phyloP scores from a whole-genome alignment of 2,113 vertebrate genomes.

The Pandion haliaetus region DNA sequence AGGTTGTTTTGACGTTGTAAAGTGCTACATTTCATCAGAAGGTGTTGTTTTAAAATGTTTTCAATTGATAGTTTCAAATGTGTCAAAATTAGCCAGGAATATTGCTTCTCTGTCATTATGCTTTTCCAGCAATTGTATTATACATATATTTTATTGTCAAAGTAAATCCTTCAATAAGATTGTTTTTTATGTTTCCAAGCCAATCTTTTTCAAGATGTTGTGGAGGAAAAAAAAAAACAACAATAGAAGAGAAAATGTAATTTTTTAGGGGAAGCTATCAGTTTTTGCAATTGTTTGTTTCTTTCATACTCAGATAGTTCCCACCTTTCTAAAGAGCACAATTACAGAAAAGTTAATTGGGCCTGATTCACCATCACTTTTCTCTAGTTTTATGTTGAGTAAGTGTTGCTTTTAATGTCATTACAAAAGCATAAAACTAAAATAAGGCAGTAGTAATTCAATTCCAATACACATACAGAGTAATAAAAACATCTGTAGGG shows the following conservation, averaged over 20 bases:
- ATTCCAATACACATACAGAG: background rate
- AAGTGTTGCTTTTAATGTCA: conserved; percentile 1
- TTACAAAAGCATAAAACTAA: conserved; percentile 2
- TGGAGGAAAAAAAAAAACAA: background rate
- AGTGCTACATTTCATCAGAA: background rate
- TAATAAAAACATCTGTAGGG: background rate
- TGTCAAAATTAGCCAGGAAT: background rate
- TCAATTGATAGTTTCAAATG: background rate
- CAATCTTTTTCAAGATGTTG: background rate
- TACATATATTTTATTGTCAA: background rate
- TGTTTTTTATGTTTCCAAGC: background rate
- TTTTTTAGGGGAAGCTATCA: background rate
- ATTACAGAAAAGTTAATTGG: background rate
- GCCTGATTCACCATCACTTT: background rate
- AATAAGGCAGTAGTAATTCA: background rate
- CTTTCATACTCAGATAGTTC: background rate
- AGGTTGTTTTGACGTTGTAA: background rate
- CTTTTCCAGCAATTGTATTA: background rate
- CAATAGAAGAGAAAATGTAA: background rate
- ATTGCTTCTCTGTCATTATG: background rate
- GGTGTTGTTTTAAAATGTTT: background rate
- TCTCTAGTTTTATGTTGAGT: background rate
- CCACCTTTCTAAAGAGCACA: background rate
- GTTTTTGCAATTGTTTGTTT: background rate
- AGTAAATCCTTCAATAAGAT: background rate